Conservation (phyloP, 2,113 vertebrate species). For the Psophia crepitans region DNA sequence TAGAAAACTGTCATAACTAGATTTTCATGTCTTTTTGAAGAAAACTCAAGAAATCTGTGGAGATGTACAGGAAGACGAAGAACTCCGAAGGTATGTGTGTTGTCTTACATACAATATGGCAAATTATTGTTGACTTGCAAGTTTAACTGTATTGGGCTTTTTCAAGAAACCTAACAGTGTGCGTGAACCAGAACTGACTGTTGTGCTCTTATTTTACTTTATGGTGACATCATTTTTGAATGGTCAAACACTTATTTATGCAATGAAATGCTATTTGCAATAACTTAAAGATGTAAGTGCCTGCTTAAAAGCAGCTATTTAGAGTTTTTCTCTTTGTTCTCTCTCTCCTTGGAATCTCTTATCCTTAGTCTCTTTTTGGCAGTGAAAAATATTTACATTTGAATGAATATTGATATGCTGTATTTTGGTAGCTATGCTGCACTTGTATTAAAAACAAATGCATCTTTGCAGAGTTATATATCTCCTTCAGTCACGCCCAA, state of each 20-base stretch:
- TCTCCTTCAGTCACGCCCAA: slow-evolving; percentile 81
- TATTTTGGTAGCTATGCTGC: neutral
- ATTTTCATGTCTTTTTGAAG: slow-evolving; percentile 32
- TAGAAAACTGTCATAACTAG: neutral
- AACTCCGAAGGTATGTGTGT: slow-evolving; percentile 82
- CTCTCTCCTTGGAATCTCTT: neutral
- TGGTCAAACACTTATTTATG: neutral
- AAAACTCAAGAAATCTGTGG: slow-evolving; percentile 72
- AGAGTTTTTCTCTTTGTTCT: neutral
- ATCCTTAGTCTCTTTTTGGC: neutral
- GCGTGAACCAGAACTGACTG: neutral
- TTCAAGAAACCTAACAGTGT: neutral
- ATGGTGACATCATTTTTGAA: neutral
- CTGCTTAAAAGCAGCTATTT: neutral
- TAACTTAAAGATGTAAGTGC: neutral
- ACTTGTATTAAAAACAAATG: neutral
- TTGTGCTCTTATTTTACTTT: neutral
- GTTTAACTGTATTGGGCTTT: neutral
- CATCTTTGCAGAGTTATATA: slow-evolving; percentile 82
- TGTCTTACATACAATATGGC: neutral
- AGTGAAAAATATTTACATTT: neutral
- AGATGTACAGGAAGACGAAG: slow-evolving; percentile 82
- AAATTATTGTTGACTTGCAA: neutral
- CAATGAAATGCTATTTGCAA: neutral
- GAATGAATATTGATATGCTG: neutral